Percentiles rank a stretch among this genome's conserved stretches.
Evolutionary conservation across 2,797 vertebrate genomes (phyloP).

Genomic region (Malacoctenus gilli): DNA sequence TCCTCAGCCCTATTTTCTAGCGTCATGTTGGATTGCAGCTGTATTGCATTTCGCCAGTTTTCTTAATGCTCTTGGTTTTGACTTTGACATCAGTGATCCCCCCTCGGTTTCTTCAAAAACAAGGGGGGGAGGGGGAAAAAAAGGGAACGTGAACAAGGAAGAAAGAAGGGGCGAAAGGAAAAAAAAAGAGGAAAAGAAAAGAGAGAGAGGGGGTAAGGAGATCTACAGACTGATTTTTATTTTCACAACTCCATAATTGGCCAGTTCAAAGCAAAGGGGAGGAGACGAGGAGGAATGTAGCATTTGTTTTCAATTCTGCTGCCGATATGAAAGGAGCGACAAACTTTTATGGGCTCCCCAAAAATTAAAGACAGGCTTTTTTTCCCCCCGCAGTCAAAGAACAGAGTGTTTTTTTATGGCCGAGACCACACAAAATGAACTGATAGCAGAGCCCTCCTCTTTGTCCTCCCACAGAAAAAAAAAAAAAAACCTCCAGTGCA

Average conservation of each 20-base stretch:
- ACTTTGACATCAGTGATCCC: constrained; percentile 97
- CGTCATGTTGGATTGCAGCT: constrained; percentile 99
- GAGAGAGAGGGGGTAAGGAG: constrained; percentile 56
- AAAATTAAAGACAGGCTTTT: constrained; percentile 93
- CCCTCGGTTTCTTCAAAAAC: constrained; percentile 86
- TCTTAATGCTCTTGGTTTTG: constrained; percentile 98
- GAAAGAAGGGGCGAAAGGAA: neutral
- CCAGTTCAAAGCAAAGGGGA: constrained; percentile 89
- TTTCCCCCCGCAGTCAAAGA: constrained; percentile 89
- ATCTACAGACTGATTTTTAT: constrained; percentile 85
- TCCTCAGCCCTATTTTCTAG: constrained; percentile 97
- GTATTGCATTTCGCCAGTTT: constrained; percentile 98
- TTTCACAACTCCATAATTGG: constrained; percentile 99
- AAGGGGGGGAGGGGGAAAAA: constrained; percentile 71
- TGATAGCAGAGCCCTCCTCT: constrained; percentile 83
- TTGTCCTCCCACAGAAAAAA: constrained; percentile 69
- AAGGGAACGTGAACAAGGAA: constrained; percentile 58
- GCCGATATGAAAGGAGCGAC: constrained; percentile 91
- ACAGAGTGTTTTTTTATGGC: constrained; percentile 90
- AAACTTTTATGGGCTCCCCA: constrained; percentile 94
- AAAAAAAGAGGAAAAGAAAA: constrained; percentile 10
- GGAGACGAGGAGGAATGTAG: constrained; percentile 79
- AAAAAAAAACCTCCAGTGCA: too few relatives aligned
- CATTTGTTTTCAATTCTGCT: constrained; percentile 97
- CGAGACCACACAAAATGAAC: constrained; percentile 96